A percentile compares a stretch with the other conserved stretches of the same genome.
These are phyloP conservation scores for Microplitis manilae DNA, from an alignment of 2,888 invertebrate genomes.

Conservation along the genomic window DNA sequence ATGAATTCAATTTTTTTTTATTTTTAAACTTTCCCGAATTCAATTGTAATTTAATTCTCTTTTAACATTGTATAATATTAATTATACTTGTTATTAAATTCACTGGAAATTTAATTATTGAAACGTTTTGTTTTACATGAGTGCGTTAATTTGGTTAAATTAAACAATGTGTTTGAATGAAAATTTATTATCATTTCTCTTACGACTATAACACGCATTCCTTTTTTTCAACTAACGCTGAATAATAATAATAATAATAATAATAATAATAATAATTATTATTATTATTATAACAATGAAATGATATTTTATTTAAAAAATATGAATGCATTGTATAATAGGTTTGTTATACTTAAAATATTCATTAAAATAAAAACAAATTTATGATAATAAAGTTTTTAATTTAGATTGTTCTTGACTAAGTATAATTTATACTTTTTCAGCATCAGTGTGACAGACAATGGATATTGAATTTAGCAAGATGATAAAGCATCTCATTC, in stretches of 20 bases:
- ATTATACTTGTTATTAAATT: not conserved
- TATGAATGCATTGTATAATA: not conserved
- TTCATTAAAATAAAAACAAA: constrained; percentile 4
- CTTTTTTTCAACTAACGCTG: too few species aligned
- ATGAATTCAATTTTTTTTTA: not conserved
- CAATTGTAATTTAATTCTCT: not conserved
- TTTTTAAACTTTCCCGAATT: not conserved
- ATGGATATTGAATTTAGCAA: constrained; percentile 22
- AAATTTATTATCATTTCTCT: not conserved
- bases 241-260: not conserved
- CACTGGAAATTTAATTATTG: not conserved
- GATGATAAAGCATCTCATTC: constrained; percentile 12
- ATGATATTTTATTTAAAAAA: not conserved
- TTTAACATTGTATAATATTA: not conserved
- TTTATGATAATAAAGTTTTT: constrained; percentile 17
- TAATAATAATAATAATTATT: not conserved
- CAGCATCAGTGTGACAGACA: constrained; percentile 3
- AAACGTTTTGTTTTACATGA: not conserved
- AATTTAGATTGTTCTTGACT: not conserved
- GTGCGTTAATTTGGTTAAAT: not conserved
- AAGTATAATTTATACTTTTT: not conserved
- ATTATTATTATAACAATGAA: not conserved
- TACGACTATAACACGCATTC: too few species aligned
- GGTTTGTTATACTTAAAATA: not conserved
- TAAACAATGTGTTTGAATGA: not conserved